Percentiles rank a stretch among this genome's conserved stretches.
Evolutionary conservation across 2,888 invertebrate species (phyloP).

Genomic region (Pammene fasciana): DNA sequence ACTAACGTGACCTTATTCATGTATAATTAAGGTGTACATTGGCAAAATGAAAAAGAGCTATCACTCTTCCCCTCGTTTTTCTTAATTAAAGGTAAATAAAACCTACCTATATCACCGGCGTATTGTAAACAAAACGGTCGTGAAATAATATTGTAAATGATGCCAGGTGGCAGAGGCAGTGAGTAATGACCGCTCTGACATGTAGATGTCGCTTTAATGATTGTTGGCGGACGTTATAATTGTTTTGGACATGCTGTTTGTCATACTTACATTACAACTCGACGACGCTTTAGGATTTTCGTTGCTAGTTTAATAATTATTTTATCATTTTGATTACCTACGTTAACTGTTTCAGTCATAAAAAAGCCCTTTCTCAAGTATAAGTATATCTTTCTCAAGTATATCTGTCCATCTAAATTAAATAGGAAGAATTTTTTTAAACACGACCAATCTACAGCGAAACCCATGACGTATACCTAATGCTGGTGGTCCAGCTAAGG

Average conservation of each 20-base stretch:
- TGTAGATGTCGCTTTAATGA: slow-evolving; percentile 40
- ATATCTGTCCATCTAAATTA: no score
- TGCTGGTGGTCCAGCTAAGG: no score
- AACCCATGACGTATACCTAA: no score
- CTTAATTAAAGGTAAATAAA: not conserved
- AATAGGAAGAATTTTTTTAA: no score
- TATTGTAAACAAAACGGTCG: slow-evolving; percentile 1
- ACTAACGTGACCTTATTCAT: not conserved
- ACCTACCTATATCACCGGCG: not conserved
- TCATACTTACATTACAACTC: no score
- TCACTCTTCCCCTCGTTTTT: slow-evolving; percentile 11
- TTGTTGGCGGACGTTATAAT: slow-evolving; percentile 31
- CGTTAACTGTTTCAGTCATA: no score
- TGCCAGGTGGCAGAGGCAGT: slow-evolving; percentile 19
- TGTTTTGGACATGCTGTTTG: slow-evolving; percentile 19
- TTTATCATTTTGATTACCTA: no score
- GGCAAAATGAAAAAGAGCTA: not conserved
- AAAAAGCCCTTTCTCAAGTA: no score
- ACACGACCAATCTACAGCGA: no score
- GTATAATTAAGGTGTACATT: not conserved
- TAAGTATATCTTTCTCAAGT: no score
- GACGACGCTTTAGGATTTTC: no score
- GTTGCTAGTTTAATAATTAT: no score
- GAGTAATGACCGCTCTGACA: slow-evolving; percentile 33
- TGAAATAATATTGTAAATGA: slow-evolving; percentile 31